Percentiles rank a stretch among this genome's conserved stretches.
Evolutionary conservation across 2,888 invertebrate genomes (phyloP).

Genomic region (Myathropa florea): DNA sequence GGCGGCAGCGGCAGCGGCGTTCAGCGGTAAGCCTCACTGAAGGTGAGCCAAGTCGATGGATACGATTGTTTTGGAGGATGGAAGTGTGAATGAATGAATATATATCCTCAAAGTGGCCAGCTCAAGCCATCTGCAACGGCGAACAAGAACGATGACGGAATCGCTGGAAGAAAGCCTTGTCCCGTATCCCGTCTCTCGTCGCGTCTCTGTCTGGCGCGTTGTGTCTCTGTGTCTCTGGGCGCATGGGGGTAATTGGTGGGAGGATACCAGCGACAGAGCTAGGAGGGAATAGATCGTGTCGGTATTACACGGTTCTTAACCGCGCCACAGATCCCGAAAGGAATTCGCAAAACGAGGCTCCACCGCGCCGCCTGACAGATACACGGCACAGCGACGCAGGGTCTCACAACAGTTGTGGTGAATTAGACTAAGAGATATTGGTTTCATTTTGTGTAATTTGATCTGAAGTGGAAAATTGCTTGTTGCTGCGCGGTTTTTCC

Average conservation of each 20-base stretch:
- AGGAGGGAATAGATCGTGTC: conserved; percentile 59
- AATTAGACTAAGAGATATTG: conserved; percentile 71
- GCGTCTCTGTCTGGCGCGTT: conserved; percentile 58
- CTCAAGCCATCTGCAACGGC: conserved; percentile 36
- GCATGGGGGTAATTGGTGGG: conserved; percentile 62
- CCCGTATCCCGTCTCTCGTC: too few species aligned
- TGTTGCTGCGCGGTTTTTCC: conserved; percentile 58
- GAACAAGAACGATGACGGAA: conserved; percentile 52
- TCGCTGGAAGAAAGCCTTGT: conserved; percentile 49
- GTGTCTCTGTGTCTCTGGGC: not conserved
- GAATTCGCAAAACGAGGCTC: conserved; percentile 27
- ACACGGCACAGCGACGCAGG: not conserved
- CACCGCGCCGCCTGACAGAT: conserved; percentile 6
- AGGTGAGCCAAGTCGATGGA: conserved; percentile 9
- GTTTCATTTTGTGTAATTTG: conserved; percentile 71
- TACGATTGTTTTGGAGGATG: conserved; percentile 61
- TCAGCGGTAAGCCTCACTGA: not conserved
- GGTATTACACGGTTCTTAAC: conserved; percentile 59
- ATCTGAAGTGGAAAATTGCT: conserved; percentile 70
- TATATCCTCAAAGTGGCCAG: conserved; percentile 61
- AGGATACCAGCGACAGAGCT: conserved; percentile 38
- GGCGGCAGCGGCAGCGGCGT: conserved; percentile 11
- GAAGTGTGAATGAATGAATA: conserved; percentile 68
- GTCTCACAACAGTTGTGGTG: conserved; percentile 26
- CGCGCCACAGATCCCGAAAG: conserved; percentile 23